Evolutionary conservation across 2,888 invertebrate species (phyloP).

Genomic region (Caenorhabditis becei): DNA sequence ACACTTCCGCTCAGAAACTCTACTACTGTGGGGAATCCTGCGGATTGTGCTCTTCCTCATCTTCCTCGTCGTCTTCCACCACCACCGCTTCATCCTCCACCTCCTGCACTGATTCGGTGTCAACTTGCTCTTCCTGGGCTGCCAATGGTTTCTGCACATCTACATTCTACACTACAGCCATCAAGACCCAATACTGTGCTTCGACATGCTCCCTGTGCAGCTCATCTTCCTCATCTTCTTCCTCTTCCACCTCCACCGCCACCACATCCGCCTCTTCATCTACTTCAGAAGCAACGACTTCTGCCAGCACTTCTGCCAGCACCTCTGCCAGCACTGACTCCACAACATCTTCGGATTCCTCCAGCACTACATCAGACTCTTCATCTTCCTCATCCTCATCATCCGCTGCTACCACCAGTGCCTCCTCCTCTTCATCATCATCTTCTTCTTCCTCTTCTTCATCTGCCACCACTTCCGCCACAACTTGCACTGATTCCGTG

Average conservation of each 20-base stretch:
- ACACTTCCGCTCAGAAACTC: slow-evolving; percentile 34
- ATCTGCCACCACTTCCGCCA: neutral
- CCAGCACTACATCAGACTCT: neutral
- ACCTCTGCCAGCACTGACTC: slow-evolving; percentile 11
- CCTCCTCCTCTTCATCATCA: slow-evolving; percentile 9
- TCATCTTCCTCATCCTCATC: slow-evolving; percentile 4
- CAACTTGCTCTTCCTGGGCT: slow-evolving; percentile 27
- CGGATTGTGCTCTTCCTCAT: slow-evolving; percentile 21
- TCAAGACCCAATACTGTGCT: slow-evolving; percentile 42
- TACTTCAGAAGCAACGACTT: neutral
- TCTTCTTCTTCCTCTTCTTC: slow-evolving; percentile 6
- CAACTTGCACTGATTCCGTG: slow-evolving; percentile 7
- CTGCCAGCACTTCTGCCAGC: neutral
- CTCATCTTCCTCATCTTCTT: slow-evolving; percentile 13
- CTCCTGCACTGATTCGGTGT: slow-evolving; percentile 9
- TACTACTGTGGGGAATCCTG: slow-evolving; percentile 28
- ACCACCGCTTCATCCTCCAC: neutral
- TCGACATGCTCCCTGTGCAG: slow-evolving; percentile 30
- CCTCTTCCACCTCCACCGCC: slow-evolving; percentile 3
- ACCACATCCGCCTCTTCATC: slow-evolving; percentile 3
- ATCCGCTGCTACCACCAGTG: neutral
- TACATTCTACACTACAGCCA: slow-evolving; percentile 40
- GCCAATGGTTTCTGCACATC: slow-evolving; percentile 45
- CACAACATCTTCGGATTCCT: slow-evolving; percentile 4
- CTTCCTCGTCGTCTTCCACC: slow-evolving; percentile 7